Percentiles rank a stretch among this genome's conserved stretches.
Evolutionary conservation across 1,140 invertebrate genomes (phyloP).

Genomic region (Drosophila pruinosa): DNA sequence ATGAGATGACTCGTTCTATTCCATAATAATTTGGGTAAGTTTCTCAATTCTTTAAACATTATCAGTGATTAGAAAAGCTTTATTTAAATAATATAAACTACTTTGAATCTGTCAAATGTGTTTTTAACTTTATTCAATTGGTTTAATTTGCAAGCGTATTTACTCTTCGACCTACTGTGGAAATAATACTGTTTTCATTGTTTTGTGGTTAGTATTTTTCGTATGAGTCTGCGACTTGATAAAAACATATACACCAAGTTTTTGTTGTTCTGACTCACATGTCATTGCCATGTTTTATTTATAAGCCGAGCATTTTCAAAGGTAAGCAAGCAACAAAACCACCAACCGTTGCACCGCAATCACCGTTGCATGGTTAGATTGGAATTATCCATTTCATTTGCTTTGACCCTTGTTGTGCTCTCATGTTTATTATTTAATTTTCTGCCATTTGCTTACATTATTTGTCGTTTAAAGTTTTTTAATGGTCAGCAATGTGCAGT

Average conservation of each 20-base stretch:
- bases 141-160: not conserved
- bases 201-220: not conserved
- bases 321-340: not conserved
- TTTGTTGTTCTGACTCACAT: conserved; percentile 51
- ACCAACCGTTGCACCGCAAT: not conserved
- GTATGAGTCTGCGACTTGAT: conserved; percentile 1
- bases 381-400: conserved; percentile 58
- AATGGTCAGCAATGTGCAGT: not conserved
- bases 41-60: too few relatives aligned
- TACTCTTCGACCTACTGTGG: not conserved
- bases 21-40: too few relatives aligned
- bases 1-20: too few relatives aligned
- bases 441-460: not conserved
- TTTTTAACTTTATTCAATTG: not conserved
- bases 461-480: not conserved
- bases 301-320: conserved; percentile 27
- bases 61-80: too few relatives aligned
- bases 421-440: conserved; percentile 52
- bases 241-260: conserved; percentile 12
- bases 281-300: conserved; percentile 68
- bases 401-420: conserved; percentile 34
- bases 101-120: too few relatives aligned
- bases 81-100: too few relatives aligned
- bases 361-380: not conserved
- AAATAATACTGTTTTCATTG: not conserved